These are phyloP conservation scores for Venustoraphidia nigricollis DNA, from an alignment of 2,888 invertebrate species.

Conservation along the genomic window DNA sequence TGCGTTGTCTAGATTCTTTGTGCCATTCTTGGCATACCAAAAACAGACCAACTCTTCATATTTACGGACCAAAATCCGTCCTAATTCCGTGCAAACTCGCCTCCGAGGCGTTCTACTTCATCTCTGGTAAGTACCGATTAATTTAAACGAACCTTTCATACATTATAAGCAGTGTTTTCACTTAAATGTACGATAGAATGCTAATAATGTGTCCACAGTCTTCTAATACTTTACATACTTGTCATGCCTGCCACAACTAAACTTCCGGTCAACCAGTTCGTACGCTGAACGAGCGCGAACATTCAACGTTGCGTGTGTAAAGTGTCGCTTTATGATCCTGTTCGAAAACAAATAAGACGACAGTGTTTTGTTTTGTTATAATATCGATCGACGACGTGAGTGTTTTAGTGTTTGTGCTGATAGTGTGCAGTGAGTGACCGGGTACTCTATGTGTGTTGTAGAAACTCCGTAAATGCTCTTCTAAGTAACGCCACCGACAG, in stretches of 20 bases:
- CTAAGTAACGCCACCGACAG: too few relatives aligned
- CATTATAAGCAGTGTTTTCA: constrained; percentile 40
- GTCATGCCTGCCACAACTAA: constrained; percentile 51
- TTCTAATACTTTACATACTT: constrained; percentile 66
- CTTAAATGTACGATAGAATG: constrained; percentile 52
- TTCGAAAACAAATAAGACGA: constrained; percentile 32
- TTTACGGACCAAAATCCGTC: constrained; percentile 51
- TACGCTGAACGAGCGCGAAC: too few relatives aligned
- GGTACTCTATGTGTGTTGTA: too few relatives aligned
- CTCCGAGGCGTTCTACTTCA: constrained; percentile 45
- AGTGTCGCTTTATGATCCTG: constrained; percentile 14
- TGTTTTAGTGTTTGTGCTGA: too few relatives aligned
- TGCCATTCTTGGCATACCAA: constrained; percentile 95
- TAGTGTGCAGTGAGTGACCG: too few relatives aligned
- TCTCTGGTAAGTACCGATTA: constrained; percentile 56
- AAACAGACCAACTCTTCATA: constrained; percentile 57
- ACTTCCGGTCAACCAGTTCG: constrained; percentile 34
- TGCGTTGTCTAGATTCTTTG: constrained; percentile 95
- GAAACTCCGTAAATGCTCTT: too few relatives aligned
- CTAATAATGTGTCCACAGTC: constrained; percentile 60
- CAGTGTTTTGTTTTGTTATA: too few relatives aligned
- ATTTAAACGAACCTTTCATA: constrained; percentile 42
- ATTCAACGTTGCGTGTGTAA: constrained; percentile 13
- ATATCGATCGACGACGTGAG: too few relatives aligned
- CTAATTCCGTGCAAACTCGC: constrained; percentile 46